Base-by-base conservation (phyloP, 2,113 vertebrate genomes). In the Alligator mississippiensis region DNA sequence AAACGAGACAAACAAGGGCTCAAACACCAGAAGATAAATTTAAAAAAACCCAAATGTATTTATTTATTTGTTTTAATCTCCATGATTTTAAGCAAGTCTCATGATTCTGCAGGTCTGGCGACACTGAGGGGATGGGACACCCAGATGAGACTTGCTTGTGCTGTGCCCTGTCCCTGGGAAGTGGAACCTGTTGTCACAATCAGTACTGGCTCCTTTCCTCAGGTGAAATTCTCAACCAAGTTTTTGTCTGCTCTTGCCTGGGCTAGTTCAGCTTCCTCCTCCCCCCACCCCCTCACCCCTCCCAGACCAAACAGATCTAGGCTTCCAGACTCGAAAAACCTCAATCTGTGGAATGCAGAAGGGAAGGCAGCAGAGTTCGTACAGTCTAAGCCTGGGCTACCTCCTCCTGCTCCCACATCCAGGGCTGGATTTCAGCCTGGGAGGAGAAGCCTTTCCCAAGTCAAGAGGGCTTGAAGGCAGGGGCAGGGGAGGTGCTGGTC, bases 151-250 rank as follows among this genome's bases (percentile, higher is more conserved):
- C 76, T 77, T 78, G 77, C 66, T 80, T 9, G 74, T 55, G 88
- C 80, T 75, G 34, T 87, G 84, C 88, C 77, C 88, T 54, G 38
- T 81, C 74, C 68, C 70, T 30, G 14, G 30, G 58, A 92, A 61
- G 80, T 5, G 1, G 57, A 85, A 83, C 54, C 72, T 68, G 24
- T 30, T 93, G 87, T 92, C 76, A 94, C 96, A 80, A 55, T 74
- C 57, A 8, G 30, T 93, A 92, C n/a, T 82, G 70, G 66, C 84
- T 95, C 90, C 85, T 85, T 2, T 47, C 47, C 47, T 0, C 89
- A 93, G 96, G 94, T 96, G 94, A 96, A 96, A 92, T 92, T 83
- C 87, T 90, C 95, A 94, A 79, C 93, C 82, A 84, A 88, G 87
- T 93, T 89, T 93, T 85, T 83, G 76, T 92, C 92, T 92, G 93